Conservation (phyloP, 2,113 vertebrate genomes). For the Neodon shergylaensis region DNA sequence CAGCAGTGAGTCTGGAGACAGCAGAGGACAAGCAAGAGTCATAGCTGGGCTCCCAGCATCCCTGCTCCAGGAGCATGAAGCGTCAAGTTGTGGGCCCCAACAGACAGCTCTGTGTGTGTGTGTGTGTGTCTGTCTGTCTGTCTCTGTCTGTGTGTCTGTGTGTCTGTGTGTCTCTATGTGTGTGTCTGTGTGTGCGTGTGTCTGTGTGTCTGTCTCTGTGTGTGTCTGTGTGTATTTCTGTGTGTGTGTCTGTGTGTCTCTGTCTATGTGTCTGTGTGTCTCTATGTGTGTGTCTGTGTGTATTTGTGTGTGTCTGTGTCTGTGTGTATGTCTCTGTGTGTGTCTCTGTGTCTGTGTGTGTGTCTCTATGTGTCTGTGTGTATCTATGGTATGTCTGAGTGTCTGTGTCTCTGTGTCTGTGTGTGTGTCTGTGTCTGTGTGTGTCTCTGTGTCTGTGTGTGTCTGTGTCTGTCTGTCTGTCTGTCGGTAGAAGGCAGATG, state of each 20-base stretch:
- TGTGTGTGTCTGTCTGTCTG: no score
- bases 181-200: no score
- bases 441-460: background rate
- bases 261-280: background rate
- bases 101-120: background rate
- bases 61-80: background rate
- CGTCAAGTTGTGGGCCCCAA: background rate
- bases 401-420: fast-evolving
- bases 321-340: background rate
- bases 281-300: background rate
- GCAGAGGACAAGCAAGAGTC: slow-evolving; percentile 24
- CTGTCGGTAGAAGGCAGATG: no score
- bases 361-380: background rate
- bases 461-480: fast-evolving
- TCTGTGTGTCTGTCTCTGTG: no score
- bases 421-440: background rate
- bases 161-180: no score
- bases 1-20: slow-evolving; percentile 61
- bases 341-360: background rate
- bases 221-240: fast-evolving
- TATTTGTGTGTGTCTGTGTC: fast-evolving
- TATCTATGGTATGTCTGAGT: no score
- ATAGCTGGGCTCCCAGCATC: background rate
- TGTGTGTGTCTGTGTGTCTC: background rate
- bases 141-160: no score